Base-by-base conservation (phyloP, 2,888 invertebrate species). In the Acanthosepion esculentum region DNA sequence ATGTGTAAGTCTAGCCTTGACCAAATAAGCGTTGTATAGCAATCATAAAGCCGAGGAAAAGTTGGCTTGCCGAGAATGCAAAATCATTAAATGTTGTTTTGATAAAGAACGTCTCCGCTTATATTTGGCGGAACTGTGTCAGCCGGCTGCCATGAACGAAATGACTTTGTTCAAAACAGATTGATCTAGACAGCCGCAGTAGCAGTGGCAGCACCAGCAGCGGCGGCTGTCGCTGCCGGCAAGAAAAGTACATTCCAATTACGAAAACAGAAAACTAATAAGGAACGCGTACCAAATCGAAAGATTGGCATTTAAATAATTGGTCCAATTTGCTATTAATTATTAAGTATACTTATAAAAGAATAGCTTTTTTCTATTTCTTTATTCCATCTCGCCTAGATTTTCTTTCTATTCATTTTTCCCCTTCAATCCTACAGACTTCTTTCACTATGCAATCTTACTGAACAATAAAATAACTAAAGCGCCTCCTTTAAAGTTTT, bases 31-130 rank as follows among this genome's bases (percentile, higher is more conserved):
- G 3, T 33, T 78, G n/a, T 33, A 12, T 78, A 33, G 78, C 78
- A 78, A n/a, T 78, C n/a, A 78, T 78, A 33, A n/a, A 1, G 2
- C 78, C 12, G 78, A 15, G 12, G 78, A 78, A n/a, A 78, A 15
- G 78, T 78, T n/a, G 78, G n/a, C n/a, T 78, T 1, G 78, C 78
- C 4, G n/a, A 78, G n/a, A 78, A 78, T 78, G 78, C 78, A n/a
- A 78, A 78, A n/a, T 78, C 78, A 78, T 78, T 78, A 78, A 78
- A 78, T 78, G n/a, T 78, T 78, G n/a, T 78, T 78, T 78, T 78
- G 78, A 78, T 78, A 78, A 78, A 78, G n/a, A 78, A 78, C 23
- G 23, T 59, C 78, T 78, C 10, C 78, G 78, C 78, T 78, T 78
- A 10, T 78, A 78, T 78, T 78, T n/a, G 78, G 78, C 15, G n/a